Percentiles rank a stretch among this genome's conserved stretches.
Conservation (phyloP, 2,888 invertebrate genomes). For the Bhutanitis thaidina region DNA sequence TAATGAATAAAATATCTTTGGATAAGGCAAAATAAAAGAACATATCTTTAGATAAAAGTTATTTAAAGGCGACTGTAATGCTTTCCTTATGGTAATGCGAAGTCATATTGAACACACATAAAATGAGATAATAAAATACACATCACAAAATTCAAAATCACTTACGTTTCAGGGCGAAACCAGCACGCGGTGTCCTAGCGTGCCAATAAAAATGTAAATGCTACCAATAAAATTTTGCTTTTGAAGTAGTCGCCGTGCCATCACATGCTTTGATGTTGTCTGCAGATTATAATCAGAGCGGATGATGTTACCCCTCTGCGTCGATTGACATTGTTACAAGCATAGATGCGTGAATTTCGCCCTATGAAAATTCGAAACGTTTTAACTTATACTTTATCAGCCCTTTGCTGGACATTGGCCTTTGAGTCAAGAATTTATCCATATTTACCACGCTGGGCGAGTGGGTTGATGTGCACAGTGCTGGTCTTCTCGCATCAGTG, state of each 20-base stretch:
- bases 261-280: slow-evolving; percentile 64
- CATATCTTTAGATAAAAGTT: slow-evolving; percentile 18
- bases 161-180: slow-evolving; percentile 71
- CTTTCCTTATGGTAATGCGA: slow-evolving; percentile 63
- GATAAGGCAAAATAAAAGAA: slow-evolving; percentile 29
- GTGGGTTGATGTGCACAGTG: too few species aligned
- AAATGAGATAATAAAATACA: slow-evolving; percentile 78
- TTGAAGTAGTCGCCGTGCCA: slow-evolving; percentile 59
- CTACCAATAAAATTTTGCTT: slow-evolving; percentile 74
- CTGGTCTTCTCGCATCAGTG: too few species aligned
- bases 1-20: too few species aligned
- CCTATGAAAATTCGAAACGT: slow-evolving; percentile 6
- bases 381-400: too few species aligned
- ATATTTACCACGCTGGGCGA: too few species aligned
- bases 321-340: slow-evolving; percentile 27
- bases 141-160: slow-evolving; percentile 80
- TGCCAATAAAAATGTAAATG: slow-evolving; percentile 79
- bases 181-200: slow-evolving; percentile 71
- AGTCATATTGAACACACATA: slow-evolving; percentile 72
- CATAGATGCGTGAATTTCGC: slow-evolving; percentile 9
- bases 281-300: slow-evolving; percentile 53
- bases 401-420: too few species aligned
- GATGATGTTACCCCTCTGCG: slow-evolving; percentile 46
- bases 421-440: too few species aligned
- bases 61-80: slow-evolving; percentile 48